Conservation (phyloP, 2,113 vertebrate genomes). For the Chlorodrepanis virens region DNA sequence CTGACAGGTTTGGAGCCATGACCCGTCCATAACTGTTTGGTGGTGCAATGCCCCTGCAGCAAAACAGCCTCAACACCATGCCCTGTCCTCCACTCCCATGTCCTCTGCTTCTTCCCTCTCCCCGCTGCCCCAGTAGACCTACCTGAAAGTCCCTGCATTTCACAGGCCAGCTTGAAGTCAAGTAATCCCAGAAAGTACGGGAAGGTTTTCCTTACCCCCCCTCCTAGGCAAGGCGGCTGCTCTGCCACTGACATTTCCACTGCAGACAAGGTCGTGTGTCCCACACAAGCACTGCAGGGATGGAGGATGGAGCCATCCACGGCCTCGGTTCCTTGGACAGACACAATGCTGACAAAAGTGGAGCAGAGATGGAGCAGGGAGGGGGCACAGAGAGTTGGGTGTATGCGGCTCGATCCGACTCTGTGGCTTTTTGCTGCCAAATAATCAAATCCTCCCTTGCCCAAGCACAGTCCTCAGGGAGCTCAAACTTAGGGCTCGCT, state of each 20-base stretch:
- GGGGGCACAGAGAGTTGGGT: background rate
- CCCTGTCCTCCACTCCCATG: background rate
- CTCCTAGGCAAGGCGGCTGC: background rate
- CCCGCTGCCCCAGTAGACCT: background rate
- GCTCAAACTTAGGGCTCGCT: background rate
- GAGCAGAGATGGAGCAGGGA: conserved; percentile 20
- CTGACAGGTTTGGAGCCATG: background rate
- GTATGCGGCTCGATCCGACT: background rate
- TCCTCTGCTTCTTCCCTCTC: background rate
- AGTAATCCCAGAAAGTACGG: background rate
- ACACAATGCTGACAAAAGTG: conserved; percentile 30
- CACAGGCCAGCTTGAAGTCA: background rate
- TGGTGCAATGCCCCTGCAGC: background rate
- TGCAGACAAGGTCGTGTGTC: conserved; percentile 28
- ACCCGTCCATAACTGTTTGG: background rate
- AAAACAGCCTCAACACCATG: background rate
- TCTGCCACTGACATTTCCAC: background rate
- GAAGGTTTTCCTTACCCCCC: background rate
- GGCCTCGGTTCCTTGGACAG: background rate
- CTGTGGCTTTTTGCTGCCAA: background rate
- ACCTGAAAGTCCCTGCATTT: background rate
- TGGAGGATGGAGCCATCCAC: background rate
- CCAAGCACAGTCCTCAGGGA: background rate
- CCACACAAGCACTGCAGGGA: background rate
- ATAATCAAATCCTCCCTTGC: conserved; percentile 2